A percentile compares a stretch with the other conserved stretches of the same genome.
Conservation (phyloP, 1,140 invertebrate species). For the Protaetia brevitarsis region DNA sequence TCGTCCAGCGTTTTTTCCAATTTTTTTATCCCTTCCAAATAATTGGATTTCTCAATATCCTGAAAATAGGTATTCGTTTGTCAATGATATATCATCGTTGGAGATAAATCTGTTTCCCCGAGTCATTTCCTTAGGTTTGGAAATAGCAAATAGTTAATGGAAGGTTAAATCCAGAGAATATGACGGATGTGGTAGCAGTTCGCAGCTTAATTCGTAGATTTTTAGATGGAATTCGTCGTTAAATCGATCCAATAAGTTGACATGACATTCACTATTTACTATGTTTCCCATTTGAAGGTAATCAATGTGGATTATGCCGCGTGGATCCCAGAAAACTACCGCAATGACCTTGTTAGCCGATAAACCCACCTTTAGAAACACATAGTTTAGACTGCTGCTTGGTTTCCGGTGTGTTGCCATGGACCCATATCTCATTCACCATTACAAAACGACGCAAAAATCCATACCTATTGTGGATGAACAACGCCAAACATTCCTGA, state of each 20-base stretch:
- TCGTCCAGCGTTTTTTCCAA: slow-evolving; percentile 20
- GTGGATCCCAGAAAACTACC: slow-evolving; percentile 30
- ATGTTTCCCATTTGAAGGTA: too few species aligned
- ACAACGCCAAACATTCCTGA: too few species aligned
- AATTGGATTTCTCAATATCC: slow-evolving; percentile 20
- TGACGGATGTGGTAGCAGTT: neutral
- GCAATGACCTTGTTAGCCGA: slow-evolving; percentile 37
- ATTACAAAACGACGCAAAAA: too few species aligned
- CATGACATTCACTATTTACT: neutral
- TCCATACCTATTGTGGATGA: too few species aligned
- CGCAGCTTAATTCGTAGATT: neutral
- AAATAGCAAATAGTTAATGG: neutral
- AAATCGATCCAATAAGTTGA: slow-evolving; percentile 1
- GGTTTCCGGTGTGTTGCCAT: slow-evolving; percentile 46
- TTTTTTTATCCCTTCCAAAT: slow-evolving; percentile 20
- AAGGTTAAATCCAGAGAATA: neutral
- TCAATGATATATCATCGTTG: slow-evolving; percentile 1
- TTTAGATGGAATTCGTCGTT: neutral
- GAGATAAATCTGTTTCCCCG: slow-evolving; percentile 16
- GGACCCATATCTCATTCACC: too few species aligned
- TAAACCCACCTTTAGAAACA: slow-evolving; percentile 24
- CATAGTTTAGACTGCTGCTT: slow-evolving; percentile 41
- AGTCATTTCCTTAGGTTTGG: slow-evolving; percentile 24
- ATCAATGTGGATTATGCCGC: too few species aligned
- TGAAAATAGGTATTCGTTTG: slow-evolving; percentile 20